These are phyloP conservation scores for Thunnus albacares DNA, from an alignment of 2,797 vertebrate genomes.

Conservation along the genomic window DNA sequence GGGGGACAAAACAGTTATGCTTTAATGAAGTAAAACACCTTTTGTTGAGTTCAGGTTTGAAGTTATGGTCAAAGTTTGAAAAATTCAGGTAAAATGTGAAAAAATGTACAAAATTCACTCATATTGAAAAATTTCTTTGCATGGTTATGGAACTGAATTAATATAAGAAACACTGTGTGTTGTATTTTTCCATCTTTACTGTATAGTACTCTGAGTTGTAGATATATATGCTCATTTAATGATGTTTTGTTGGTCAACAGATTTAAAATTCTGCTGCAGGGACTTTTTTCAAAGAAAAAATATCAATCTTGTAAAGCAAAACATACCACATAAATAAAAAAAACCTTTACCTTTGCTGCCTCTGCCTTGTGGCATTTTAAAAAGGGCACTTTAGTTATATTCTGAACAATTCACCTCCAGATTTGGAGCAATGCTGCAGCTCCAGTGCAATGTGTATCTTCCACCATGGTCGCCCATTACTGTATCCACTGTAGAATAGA, in stretches of 20 bases:
- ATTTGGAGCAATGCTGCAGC: slow-evolving; percentile 2
- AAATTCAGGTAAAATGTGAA: not conserved
- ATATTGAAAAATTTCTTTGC: too few species aligned
- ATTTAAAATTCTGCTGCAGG: not conserved
- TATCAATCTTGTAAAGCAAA: not conserved
- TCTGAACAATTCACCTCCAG: not conserved
- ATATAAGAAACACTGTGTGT: not conserved
- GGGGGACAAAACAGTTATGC: not conserved
- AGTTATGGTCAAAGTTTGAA: not conserved
- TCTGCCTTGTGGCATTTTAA: not conserved
- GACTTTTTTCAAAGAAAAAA: not conserved
- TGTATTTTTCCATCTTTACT: not conserved
- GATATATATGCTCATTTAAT: not conserved
- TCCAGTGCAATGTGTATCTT: slow-evolving; percentile 11
- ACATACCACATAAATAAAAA: not conserved
- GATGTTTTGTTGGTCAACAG: not conserved
- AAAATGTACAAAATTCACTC: not conserved
- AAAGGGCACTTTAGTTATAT: slow-evolving; percentile 4
- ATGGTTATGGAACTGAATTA: too few species aligned
- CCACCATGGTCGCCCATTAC: slow-evolving; percentile 8
- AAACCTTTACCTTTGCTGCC: not conserved
- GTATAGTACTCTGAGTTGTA: not conserved
- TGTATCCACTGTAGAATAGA: slow-evolving; percentile 31
- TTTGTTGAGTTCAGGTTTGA: not conserved
- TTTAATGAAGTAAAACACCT: not conserved